Percentiles rank a stretch among this genome's conserved stretches.
Evolutionary conservation across 2,797 vertebrate genomes (phyloP).

Genomic region (Hippocampus kuda): DNA sequence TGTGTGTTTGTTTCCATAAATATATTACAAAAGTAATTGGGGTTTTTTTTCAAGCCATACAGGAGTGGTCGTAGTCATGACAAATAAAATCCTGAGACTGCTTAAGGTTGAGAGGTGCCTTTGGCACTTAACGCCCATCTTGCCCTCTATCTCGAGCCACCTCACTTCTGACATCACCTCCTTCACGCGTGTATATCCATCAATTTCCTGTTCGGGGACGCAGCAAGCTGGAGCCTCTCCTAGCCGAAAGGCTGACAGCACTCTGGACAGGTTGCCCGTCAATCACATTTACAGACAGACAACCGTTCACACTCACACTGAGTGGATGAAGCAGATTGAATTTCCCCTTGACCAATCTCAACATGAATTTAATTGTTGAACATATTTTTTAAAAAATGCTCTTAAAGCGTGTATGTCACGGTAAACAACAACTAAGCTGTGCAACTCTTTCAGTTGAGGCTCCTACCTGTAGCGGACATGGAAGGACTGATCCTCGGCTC

Average conservation of each 20-base stretch:
- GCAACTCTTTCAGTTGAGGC: not conserved
- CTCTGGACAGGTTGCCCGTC: not conserved
- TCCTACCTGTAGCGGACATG: constrained; percentile 97
- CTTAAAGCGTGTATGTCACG: not conserved
- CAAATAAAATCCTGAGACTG: too few relatives aligned
- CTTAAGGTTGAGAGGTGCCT: too few relatives aligned
- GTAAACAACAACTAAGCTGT: not conserved
- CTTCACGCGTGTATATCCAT: not conserved
- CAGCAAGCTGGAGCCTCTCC: not conserved
- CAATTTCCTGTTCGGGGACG: not conserved
- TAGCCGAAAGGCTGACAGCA: not conserved
- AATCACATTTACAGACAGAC: not conserved
- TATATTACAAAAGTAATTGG: too few relatives aligned
- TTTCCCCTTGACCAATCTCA: not conserved
- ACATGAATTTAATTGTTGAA: not conserved
- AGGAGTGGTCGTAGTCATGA: too few relatives aligned
- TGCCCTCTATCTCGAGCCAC: too few relatives aligned
- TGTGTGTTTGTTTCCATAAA: too few relatives aligned
- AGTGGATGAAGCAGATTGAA: not conserved
- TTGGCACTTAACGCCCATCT: not conserved
- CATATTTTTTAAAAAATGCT: not conserved
- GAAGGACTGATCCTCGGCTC: constrained; percentile 76
- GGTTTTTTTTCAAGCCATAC: too few relatives aligned
- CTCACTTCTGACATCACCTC: not conserved
- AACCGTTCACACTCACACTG: not conserved